Percentiles rank a stretch among this genome's conserved stretches.
Conservation (phyloP, 1,140 invertebrate species). For the Streblospio benedicti region DNA sequence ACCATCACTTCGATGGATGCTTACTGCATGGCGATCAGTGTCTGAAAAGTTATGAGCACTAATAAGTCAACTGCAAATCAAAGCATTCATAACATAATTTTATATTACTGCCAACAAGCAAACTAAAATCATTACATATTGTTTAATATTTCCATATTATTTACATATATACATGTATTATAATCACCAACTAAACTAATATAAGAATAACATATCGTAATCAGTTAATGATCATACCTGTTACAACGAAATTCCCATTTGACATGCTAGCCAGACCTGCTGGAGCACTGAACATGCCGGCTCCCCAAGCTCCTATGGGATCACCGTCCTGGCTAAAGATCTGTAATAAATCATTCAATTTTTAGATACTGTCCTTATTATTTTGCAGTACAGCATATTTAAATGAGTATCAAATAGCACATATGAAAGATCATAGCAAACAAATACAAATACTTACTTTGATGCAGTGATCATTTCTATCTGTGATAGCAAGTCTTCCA, state of each 20-base stretch:
- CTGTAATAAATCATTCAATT: not conserved
- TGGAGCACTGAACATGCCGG: not conserved
- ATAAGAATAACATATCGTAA: too few relatives aligned
- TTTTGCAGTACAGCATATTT: not conserved
- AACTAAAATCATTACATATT: too few relatives aligned
- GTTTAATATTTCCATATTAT: too few relatives aligned
- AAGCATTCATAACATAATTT: too few relatives aligned
- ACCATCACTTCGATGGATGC: not conserved
- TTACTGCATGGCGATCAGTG: not conserved
- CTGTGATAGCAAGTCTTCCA: slow-evolving; percentile 8
- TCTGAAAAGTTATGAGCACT: too few relatives aligned
- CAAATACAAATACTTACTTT: not conserved
- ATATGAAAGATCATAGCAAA: not conserved
- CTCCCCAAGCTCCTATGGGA: not conserved
- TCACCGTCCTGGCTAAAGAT: slow-evolving; percentile 1
- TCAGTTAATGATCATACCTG: too few relatives aligned
- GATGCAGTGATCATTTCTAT: slow-evolving; percentile 9
- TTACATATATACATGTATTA: too few relatives aligned
- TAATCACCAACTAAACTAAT: too few relatives aligned
- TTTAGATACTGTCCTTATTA: not conserved
- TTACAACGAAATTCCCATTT: slow-evolving; percentile 3
- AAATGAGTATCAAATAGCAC: not conserved
- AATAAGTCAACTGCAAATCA: too few relatives aligned
- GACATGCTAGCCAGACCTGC: not conserved
- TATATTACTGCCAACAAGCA: too few relatives aligned